Conservation (phyloP, 2,888 invertebrate species). For the Shargacucullia verbasci region DNA sequence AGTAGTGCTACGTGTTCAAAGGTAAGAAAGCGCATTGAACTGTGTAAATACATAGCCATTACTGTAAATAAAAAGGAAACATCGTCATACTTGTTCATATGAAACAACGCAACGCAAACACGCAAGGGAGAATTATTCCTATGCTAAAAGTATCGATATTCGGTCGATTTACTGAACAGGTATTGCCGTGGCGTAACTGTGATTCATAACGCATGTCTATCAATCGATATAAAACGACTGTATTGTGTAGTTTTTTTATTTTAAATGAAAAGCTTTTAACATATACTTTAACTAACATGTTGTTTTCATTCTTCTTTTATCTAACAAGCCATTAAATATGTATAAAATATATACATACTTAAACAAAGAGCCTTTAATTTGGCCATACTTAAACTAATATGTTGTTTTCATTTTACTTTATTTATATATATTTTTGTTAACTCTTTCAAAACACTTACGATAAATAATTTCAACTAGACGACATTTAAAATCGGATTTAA, state of each 20-base stretch:
- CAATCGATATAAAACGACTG: conserved; percentile 1
- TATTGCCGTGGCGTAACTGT: conserved; percentile 2
- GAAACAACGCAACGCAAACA: conserved; percentile 3
- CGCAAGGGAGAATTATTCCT: neutral
- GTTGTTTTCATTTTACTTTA: too few species aligned
- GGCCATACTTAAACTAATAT: too few species aligned
- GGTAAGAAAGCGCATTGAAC: conserved; percentile 24
- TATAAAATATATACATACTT: too few species aligned
- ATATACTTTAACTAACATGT: too few species aligned
- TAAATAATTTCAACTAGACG: too few species aligned
- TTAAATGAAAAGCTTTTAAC: too few species aligned
- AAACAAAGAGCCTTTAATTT: too few species aligned
- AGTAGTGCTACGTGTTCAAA: conserved; percentile 2
- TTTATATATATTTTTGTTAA: neutral
- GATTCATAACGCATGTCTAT: conserved; percentile 8
- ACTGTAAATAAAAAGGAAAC: conserved; percentile 17
- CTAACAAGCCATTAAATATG: neutral
- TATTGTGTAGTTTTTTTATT: too few species aligned
- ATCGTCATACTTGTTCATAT: conserved; percentile 19
- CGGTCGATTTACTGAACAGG: neutral
- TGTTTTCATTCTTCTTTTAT: conserved; percentile 7
- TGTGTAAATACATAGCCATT: conserved; percentile 12
- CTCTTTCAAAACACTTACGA: too few species aligned
- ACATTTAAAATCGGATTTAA: too few species aligned
- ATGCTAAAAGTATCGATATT: conserved; percentile 4